phyloP scores from a whole-genome alignment of 1,140 invertebrate species.

The Bombus pyrosoma region DNA sequence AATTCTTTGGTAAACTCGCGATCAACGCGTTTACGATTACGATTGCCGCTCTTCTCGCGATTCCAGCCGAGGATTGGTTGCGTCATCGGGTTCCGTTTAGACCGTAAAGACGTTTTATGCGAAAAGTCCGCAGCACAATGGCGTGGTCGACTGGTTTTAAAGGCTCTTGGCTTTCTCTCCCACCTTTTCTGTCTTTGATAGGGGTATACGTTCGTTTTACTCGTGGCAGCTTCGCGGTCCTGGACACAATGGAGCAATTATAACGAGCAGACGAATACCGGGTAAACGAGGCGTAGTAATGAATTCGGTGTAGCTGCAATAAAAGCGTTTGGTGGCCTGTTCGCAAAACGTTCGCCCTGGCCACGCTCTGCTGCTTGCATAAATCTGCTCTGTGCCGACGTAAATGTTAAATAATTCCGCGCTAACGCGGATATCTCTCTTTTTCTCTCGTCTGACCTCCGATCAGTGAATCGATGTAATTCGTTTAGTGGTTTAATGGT shows the following conservation, averaged over 20 bases:
- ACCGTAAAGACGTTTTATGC: constrained; percentile 14
- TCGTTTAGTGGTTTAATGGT: neutral
- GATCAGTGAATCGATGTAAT: constrained; percentile 1
- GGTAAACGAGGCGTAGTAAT: constrained; percentile 75
- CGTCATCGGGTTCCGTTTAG: neutral
- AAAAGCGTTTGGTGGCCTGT: constrained; percentile 56
- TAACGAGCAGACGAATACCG: constrained; percentile 67
- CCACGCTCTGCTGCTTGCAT: constrained; percentile 56
- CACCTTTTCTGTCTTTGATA: neutral
- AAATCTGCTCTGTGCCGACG: constrained; percentile 43
- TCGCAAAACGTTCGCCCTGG: constrained; percentile 67
- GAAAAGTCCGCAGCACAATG: constrained; percentile 20
- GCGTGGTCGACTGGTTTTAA: constrained; percentile 22
- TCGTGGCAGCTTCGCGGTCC: neutral
- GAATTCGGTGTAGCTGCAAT: constrained; percentile 74
- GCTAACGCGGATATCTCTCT: neutral
- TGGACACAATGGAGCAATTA: constrained; percentile 60
- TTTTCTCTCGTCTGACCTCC: neutral
- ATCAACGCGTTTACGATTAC: constrained; percentile 5
- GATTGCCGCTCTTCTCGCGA: neutral
- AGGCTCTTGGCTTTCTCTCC: neutral
- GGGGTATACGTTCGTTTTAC: constrained; percentile 3
- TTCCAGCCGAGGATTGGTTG: neutral
- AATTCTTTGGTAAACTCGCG: neutral
- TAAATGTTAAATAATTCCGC: constrained; percentile 53